Evolutionary conservation across 2,113 vertebrate species (phyloP), one percentile per base, ranked within the genome.

Genomic region (Rhea pennata): DNA sequence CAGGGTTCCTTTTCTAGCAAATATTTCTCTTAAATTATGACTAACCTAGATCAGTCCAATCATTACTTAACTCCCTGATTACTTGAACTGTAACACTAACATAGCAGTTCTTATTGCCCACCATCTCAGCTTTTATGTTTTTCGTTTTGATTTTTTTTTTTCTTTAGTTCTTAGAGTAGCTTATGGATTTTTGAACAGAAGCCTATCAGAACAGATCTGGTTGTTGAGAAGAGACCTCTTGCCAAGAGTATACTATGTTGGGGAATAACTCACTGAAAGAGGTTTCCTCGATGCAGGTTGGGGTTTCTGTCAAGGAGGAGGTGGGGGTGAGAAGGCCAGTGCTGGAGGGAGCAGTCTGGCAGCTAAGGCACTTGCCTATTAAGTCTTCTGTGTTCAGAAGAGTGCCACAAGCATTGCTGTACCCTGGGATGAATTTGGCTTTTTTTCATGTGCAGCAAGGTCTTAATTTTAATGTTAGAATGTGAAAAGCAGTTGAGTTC

Each of bases 41-140:
- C 42, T 61, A 79, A 65, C 8, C 1, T 84, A n/a, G 36, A 51
- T 75, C 46, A 51, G 9, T 51, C 14, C 1, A 3, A 33, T 51
- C 44, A 10, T 36, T 58, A 29, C 27, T 7, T 11, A 39, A 13
- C 42, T 58, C 24, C 40, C 12, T 7, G 21, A 27, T 73, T 53
- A 29, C 36, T 62, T 78, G 50, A 65, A 36, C 24, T 42, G 27
- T 51, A 16, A 20, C 9, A 15, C 42, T 53, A 24, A 33, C 0
- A 1, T 21, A 76, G 61, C 11, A 17, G 39, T 75, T 69, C 61
- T 64, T 21, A 71, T 12, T 65, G 19, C 16, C 3, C 5, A 0
- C 40, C 23, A 3, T 22, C 2, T 1, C 26, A 46, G 7, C 58
- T 80, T 62, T 27, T 46, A 0, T 39, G 26, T 24, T 19, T 1